phyloP scores from a whole-genome alignment of 2,888 invertebrate genomes.

The Volucella bombylans region DNA sequence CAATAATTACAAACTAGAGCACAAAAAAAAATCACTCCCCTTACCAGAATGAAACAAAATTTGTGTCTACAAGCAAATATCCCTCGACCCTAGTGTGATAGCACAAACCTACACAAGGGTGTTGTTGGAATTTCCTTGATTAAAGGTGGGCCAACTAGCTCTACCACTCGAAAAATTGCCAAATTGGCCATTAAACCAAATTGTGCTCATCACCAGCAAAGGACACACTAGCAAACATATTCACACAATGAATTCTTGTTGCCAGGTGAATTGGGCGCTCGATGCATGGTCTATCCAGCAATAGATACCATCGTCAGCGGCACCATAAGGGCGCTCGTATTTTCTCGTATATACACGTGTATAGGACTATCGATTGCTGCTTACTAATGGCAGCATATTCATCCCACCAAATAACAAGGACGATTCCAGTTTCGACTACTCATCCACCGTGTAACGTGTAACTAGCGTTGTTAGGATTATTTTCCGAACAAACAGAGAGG shows the following conservation, averaged over 20 bases:
- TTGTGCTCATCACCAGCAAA: slow-evolving; percentile 58
- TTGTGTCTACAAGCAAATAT: slow-evolving; percentile 36
- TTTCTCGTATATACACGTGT: background rate
- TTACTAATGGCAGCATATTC: slow-evolving; percentile 4
- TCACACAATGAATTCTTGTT: slow-evolving; percentile 4
- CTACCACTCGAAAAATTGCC: slow-evolving; percentile 51
- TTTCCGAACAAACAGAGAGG: slow-evolving; percentile 64
- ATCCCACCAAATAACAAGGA: slow-evolving; percentile 23
- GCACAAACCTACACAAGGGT: background rate
- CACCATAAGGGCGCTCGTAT: slow-evolving; percentile 15
- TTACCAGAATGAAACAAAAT: slow-evolving; percentile 30
- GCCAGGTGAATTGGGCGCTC: slow-evolving; percentile 47
- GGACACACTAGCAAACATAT: slow-evolving; percentile 35
- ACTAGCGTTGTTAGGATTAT: slow-evolving; percentile 44
- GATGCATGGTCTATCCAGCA: slow-evolving; percentile 39
- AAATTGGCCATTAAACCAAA: slow-evolving; percentile 71
- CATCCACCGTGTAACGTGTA: slow-evolving; percentile 30
- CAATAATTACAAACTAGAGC: slow-evolving; percentile 39
- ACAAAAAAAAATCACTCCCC: slow-evolving; percentile 18
- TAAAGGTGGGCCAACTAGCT: slow-evolving; percentile 51
- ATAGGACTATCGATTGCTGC: too few relatives aligned
- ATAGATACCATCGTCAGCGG: slow-evolving; percentile 43
- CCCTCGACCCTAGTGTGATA: background rate
- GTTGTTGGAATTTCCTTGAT: slow-evolving; percentile 51
- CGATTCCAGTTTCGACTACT: slow-evolving; percentile 5